A percentile compares a stretch with the other conserved stretches of the same genome.
Conservation (phyloP, 2,113 vertebrate genomes). For the Pteropus alecto region DNA sequence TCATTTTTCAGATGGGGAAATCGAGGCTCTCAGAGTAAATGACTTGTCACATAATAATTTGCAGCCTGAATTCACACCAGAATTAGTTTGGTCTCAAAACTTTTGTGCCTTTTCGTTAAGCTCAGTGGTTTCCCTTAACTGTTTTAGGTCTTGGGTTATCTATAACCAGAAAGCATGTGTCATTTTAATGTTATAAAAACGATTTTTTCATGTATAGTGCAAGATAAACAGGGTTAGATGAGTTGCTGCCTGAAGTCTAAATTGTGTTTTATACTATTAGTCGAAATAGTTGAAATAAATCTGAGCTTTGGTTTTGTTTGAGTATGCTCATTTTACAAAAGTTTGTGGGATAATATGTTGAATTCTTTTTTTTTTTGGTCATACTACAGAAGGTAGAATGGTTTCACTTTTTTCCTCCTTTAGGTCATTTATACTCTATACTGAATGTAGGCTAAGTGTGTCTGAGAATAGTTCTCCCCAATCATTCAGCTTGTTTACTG, state of each 20-base stretch:
- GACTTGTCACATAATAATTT: constrained; percentile 1
- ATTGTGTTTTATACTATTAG: background rate
- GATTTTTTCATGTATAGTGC: background rate
- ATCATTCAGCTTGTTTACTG: constrained; percentile 15
- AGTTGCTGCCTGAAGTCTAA: background rate
- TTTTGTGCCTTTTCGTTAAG: constrained; percentile 7
- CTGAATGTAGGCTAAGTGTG: background rate
- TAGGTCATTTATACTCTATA: background rate
- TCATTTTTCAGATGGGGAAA: constrained; percentile 48
- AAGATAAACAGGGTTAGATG: background rate
- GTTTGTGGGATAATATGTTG: constrained; percentile 6
- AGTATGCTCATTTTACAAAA: background rate
- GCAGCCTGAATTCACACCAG: constrained; percentile 10
- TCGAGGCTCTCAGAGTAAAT: constrained; percentile 24
- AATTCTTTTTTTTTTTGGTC: background rate
- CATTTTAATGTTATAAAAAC: constrained; percentile 41
- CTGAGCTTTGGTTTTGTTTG: constrained; percentile 42
- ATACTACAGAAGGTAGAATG: background rate
- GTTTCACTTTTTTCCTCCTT: background rate
- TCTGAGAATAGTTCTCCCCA: constrained; percentile 22
- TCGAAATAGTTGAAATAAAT: constrained; percentile 22
- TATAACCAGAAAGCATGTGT: background rate
- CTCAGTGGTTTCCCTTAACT: constrained; percentile 21
- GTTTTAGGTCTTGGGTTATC: constrained; percentile 1
- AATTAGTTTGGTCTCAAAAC: constrained; percentile 31